Evolutionary conservation across 1,140 invertebrate genomes (phyloP), one percentile per base, ranked within the genome.

Genomic region (Cyphomyrmex costatus): DNA sequence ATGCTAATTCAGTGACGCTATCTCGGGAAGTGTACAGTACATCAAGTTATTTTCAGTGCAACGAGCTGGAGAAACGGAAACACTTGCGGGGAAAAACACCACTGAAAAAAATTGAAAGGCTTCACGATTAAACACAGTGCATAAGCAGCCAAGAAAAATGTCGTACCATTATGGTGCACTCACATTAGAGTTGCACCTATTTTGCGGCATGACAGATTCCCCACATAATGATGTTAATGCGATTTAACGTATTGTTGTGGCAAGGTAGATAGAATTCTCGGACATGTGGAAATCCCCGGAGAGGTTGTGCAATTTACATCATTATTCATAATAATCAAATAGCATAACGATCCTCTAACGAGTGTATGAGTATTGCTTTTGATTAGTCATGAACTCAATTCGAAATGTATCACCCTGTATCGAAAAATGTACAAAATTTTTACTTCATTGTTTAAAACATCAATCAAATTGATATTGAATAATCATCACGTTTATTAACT

Each of bases 131-230:
- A 84, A 76, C 46, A 60, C 51, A 21, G 70, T 24, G 79, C 33
- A 61, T 83, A 61, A 84, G 80, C 70, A 76, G 21, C 36, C 33
- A 16, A 10, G 16, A 30, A 46, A 60, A 84, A 53, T 84, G 68
- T 76, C 58, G 19, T 16, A 36, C 46, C 68, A 21, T 84, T 84
- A 84, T 84, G 80, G 70, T 60, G 70, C 80, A 36, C 27, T 84
- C 80, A 84, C 70, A 70, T 56, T 80, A 70, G 61, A 68, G 21
- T 63, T n/a, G 53, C 12, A 51, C 7, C 19, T 80, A 66, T 66
- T 66, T 12, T 33, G n/a, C 46, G 14, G 14, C 53, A 49, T 49
- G 46, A 51, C 46, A 51, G n/a, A 68, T 79, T 79, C 46, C 36
- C n/a, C 14, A 14, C 46, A 42, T 36, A 60, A 76, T 42, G 14